These are phyloP conservation scores for Alfaro cultratus DNA, from an alignment of 2,797 vertebrate species.

Conservation along the genomic window DNA sequence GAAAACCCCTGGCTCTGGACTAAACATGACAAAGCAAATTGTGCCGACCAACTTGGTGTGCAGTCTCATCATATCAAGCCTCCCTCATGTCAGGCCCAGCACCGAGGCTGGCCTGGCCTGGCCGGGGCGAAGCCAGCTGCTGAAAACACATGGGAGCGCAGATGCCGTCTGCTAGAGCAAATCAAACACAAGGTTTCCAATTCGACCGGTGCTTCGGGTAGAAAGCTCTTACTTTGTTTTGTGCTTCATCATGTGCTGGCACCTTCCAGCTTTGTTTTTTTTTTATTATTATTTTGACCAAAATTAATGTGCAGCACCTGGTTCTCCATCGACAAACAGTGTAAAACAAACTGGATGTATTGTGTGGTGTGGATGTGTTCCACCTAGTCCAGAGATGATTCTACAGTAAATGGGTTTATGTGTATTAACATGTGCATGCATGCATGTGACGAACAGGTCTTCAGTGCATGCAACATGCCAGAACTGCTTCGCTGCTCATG, in stretches of 20 bases:
- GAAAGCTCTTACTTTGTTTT: conserved; percentile 21
- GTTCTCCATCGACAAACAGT: not conserved
- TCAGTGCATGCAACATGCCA: conserved; percentile 53
- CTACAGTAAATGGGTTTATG: conserved; percentile 21
- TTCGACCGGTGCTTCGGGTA: conserved; percentile 2
- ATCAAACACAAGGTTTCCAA: conserved; percentile 11
- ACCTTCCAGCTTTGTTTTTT: conserved; percentile 3
- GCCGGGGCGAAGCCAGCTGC: not conserved
- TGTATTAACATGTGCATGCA: not conserved
- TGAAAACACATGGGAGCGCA: conserved; percentile 8
- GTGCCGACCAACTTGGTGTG: not conserved
- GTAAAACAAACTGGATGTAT: not conserved
- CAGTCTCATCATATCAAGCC: not conserved
- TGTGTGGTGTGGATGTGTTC: conserved; percentile 9
- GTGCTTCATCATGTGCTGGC: not conserved
- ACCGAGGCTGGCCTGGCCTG: not conserved
- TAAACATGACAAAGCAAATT: not conserved
- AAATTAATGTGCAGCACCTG: conserved; percentile 2
- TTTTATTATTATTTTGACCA: not conserved
- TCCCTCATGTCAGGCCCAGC: not conserved
- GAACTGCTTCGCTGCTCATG: conserved; percentile 49
- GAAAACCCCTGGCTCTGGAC: no score
- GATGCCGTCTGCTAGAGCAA: conserved; percentile 19
- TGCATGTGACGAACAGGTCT: conserved; percentile 23
- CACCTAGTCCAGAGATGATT: conserved; percentile 41